Evolutionary conservation across 2,113 vertebrate species (phyloP).

Genomic region (Peromyscus leucopus): DNA sequence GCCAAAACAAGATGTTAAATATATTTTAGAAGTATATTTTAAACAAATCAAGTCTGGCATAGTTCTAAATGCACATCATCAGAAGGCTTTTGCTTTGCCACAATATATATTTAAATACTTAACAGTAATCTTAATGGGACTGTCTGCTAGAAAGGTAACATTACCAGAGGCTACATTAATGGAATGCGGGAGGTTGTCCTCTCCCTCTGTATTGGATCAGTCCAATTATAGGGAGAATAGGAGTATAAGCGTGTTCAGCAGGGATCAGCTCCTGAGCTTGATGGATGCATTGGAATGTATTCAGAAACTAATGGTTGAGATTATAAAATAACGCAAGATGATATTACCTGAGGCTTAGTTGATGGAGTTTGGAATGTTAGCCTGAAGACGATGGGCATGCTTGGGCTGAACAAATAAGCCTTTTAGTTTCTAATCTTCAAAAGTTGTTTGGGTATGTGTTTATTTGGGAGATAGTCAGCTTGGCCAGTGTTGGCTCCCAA

Average conservation of each 20-base stretch:
- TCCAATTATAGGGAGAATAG: constrained; percentile 24
- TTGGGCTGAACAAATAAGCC: neutral
- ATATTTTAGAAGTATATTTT: neutral
- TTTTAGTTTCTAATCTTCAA: constrained; percentile 1
- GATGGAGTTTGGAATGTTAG: constrained; percentile 19
- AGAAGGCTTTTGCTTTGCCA: neutral
- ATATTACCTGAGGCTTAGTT: neutral
- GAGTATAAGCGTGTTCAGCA: neutral
- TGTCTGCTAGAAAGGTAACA: neutral
- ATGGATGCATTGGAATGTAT: constrained; percentile 45
- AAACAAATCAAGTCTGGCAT: neutral
- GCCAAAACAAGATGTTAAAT: neutral
- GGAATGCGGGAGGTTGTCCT: neutral
- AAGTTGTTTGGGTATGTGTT: neutral
- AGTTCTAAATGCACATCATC: constrained; percentile 1
- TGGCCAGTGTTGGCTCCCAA: neutral
- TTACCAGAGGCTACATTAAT: neutral
- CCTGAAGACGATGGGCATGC: neutral
- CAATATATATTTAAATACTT: neutral
- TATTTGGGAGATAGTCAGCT: neutral
- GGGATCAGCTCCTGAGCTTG: neutral
- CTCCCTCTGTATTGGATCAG: neutral
- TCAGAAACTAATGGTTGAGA: constrained; percentile 2
- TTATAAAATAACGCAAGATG: neutral
- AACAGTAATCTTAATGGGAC: neutral